Conservation (phyloP, 92 coral and sea anemone genomes). For the Zoanthus solanderi region DNA sequence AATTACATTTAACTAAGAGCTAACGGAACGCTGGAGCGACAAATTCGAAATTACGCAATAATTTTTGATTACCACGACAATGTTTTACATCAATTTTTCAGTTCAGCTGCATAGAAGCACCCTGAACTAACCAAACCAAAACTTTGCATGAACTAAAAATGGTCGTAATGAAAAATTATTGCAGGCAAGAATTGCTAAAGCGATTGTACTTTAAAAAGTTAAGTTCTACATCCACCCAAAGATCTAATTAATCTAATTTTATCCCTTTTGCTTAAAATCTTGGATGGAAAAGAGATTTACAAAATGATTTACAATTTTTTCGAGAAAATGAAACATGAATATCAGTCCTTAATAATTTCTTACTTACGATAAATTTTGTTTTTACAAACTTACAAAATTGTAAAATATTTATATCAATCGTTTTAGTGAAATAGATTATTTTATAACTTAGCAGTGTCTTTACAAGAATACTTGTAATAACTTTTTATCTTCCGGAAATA, state of each 20-base stretch:
- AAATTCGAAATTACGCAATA: too few species aligned
- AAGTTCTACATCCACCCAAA: background rate
- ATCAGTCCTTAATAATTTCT: background rate
- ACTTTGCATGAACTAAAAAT: background rate
- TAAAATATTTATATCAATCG: conserved; percentile 12
- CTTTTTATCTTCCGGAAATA: background rate
- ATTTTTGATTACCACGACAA: too few species aligned
- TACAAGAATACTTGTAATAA: background rate
- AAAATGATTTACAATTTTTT: background rate
- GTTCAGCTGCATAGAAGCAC: background rate
- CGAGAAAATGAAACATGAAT: background rate
- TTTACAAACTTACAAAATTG: conserved; percentile 21
- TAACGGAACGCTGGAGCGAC: too few species aligned
- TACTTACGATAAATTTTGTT: conserved; percentile 23
- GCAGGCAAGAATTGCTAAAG: background rate
- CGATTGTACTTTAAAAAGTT: background rate
- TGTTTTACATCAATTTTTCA: too few species aligned
- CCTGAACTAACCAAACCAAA: background rate
- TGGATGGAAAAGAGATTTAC: background rate
- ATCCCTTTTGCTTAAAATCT: background rate
- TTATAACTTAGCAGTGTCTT: background rate
- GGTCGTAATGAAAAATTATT: background rate
- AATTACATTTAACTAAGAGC: too few species aligned
- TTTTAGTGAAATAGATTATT: background rate
- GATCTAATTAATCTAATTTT: background rate